These are phyloP conservation scores for Aporophyla nigra DNA, from an alignment of 2,888 invertebrate species.

Conservation along the genomic window DNA sequence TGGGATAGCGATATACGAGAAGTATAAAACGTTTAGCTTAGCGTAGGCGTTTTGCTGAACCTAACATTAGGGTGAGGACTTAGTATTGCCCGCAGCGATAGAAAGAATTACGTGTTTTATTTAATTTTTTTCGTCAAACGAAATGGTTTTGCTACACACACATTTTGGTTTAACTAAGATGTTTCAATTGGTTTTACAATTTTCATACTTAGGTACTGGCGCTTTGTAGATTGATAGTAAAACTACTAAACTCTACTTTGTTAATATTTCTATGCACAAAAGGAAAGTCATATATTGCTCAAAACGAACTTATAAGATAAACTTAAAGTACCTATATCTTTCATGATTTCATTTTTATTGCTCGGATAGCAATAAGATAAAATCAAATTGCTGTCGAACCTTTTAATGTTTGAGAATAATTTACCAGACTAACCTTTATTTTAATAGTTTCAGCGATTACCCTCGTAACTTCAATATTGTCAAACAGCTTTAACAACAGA, in stretches of 20 bases:
- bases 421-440: not conserved
- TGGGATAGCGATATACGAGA: not conserved
- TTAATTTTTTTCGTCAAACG: not conserved
- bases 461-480: not conserved
- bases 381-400: too few species aligned
- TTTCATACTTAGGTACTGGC: too few species aligned
- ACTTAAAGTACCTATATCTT: not conserved
- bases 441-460: not conserved
- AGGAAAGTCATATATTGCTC: not conserved
- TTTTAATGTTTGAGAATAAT: not conserved
- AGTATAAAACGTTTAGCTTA: conserved; percentile 15
- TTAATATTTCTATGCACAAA: not conserved
- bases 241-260: not conserved
- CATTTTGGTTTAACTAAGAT: too few species aligned
- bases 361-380: too few species aligned
- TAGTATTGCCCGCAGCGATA: not conserved
- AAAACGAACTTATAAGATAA: not conserved
- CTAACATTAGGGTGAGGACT: conserved; percentile 8
- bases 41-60: conserved; percentile 18
- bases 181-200: too few species aligned
- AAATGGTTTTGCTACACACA: not conserved
- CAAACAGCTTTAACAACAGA: not conserved
- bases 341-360: not conserved
- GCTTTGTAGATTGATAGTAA: not conserved
- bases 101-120: not conserved